Evolutionary conservation across 2,888 invertebrate species (phyloP).

Genomic region (Phymatocera aterrima): DNA sequence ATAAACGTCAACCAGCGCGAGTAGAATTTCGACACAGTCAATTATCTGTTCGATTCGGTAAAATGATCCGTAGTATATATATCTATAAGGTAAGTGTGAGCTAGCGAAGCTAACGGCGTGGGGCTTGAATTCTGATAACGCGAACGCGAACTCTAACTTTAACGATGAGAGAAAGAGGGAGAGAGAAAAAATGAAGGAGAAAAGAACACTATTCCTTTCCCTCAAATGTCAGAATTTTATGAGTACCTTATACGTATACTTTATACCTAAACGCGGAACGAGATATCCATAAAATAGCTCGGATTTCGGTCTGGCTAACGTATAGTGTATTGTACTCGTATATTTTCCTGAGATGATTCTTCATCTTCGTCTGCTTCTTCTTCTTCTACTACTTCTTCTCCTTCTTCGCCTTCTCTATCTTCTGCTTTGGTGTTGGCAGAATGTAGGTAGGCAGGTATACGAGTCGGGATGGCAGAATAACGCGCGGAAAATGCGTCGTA

Average conservation of each 20-base stretch:
- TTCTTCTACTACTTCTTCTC: no score
- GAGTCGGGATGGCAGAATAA: no score
- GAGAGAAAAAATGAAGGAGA: no score
- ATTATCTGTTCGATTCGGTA: not conserved
- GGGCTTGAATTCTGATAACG: not conserved
- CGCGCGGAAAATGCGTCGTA: no score
- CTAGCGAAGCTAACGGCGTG: not conserved
- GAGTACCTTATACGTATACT: no score
- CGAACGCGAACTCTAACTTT: not conserved
- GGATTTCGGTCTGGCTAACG: not conserved
- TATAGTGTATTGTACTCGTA: no score
- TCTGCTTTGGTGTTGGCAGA: no score
- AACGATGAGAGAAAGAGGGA: not conserved
- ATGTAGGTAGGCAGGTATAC: no score
- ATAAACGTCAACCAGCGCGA: not conserved
- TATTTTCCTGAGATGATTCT: not conserved
- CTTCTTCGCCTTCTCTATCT: no score
- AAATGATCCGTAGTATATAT: not conserved
- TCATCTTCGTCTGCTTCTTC: no score
- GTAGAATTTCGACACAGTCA: not conserved
- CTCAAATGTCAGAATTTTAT: not conserved
- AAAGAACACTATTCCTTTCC: not conserved
- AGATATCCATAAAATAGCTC: constrained; percentile 1
- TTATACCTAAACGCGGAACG: no score
- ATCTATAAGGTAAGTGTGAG: no score